phyloP scores from a whole-genome alignment of 2,888 invertebrate genomes.

The Artemia sp. region DNA sequence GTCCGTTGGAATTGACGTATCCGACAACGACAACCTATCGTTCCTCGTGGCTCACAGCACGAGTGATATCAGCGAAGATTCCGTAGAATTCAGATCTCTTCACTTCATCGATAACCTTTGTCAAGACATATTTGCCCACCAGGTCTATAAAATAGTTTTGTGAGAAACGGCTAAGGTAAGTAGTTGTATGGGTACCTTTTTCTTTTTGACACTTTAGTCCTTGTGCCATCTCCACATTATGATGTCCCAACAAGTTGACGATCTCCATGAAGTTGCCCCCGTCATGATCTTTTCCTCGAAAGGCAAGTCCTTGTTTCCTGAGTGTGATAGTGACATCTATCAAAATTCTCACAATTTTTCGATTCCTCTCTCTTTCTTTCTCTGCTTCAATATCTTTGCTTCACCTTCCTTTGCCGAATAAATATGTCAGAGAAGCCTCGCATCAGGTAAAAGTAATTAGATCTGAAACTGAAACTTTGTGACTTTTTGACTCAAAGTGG shows the following conservation, averaged over 20 bases:
- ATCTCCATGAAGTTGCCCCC: not conserved
- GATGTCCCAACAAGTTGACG: not conserved
- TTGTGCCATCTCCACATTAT: not conserved
- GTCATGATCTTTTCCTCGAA: not conserved
- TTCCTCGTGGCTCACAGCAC: not conserved
- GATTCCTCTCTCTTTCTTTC: slow-evolving; percentile 2
- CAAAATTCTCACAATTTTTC: not conserved
- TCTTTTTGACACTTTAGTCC: not conserved
- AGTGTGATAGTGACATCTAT: slow-evolving; percentile 10
- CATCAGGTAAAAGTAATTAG: not conserved
- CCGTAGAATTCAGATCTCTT: not conserved
- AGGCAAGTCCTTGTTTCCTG: not conserved
- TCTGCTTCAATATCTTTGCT: slow-evolving; percentile 1
- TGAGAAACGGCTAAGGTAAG: not conserved
- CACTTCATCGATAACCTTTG: not conserved
- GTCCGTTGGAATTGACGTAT: not conserved
- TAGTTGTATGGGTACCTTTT: too few species aligned
- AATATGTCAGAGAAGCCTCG: not conserved
- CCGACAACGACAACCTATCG: not conserved
- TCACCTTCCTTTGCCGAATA: not conserved
- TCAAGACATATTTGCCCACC: not conserved
- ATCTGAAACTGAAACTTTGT: not conserved
- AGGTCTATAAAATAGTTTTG: slow-evolving; percentile 1
- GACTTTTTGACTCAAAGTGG: not conserved
- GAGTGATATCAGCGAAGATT: not conserved